A percentile compares a stretch with the other conserved stretches of the same genome.
phyloP scores from a whole-genome alignment of 2,113 vertebrate species.

The chimpanzee (Pan troglodytes) region DNA sequence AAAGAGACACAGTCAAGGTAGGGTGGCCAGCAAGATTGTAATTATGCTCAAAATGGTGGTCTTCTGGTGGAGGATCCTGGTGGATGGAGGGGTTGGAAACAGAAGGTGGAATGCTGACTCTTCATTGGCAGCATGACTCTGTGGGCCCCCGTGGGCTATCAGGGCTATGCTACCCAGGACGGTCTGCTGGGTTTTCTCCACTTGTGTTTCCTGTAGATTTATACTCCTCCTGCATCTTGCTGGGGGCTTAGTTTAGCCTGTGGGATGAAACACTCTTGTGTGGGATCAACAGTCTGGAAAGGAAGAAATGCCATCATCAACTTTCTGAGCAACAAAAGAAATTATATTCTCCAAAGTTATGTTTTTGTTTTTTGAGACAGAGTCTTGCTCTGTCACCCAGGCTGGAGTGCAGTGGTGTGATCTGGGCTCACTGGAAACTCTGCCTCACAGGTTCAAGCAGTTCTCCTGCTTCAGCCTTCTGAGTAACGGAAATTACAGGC shows the following conservation, averaged over 20 bases:
- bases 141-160: background rate
- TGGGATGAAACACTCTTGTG: constrained; percentile 36
- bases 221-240: constrained; percentile 47
- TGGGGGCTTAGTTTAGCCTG: background rate
- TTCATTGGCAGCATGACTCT: background rate
- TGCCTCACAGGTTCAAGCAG: no score
- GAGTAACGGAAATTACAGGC: no score
- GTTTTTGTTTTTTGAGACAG: no score
- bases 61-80: background rate
- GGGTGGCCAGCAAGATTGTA: constrained; percentile 59
- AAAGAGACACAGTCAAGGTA: constrained; percentile 55
- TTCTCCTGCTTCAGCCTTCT: no score
- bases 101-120: background rate
- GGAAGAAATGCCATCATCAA: constrained; percentile 16
- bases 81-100: background rate
- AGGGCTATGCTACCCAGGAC: background rate
- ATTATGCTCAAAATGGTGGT: constrained; percentile 14
- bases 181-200: background rate
- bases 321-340: background rate
- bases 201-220: background rate
- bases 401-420: no score
- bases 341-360: background rate
- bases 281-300: constrained; percentile 68
- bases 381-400: no score
- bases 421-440: no score